phyloP scores from a whole-genome alignment of 2,113 vertebrate species.

The Chascanopsetta lugubris region DNA sequence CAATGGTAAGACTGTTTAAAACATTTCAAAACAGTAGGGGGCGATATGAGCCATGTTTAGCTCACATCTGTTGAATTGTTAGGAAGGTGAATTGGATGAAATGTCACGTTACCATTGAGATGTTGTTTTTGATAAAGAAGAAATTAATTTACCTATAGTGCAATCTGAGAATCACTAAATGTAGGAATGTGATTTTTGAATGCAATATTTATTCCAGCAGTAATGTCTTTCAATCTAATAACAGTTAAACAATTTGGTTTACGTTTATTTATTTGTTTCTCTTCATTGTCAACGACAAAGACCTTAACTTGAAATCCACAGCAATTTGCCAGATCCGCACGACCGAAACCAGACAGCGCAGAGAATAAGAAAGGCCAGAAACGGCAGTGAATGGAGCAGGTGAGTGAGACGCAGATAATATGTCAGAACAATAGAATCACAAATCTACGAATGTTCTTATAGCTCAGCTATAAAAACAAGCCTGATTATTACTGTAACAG shows the following conservation, averaged over 20 bases:
- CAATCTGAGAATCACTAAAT: too few relatives aligned
- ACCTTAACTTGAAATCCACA: constrained; percentile 76
- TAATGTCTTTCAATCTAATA: neutral
- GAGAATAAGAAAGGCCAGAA: constrained; percentile 76
- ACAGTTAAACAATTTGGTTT: neutral
- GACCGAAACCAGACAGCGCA: constrained; percentile 87
- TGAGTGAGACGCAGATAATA: constrained; percentile 38
- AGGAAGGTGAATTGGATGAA: too few relatives aligned
- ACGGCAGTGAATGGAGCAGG: constrained; percentile 60
- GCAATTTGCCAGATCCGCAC: constrained; percentile 96
- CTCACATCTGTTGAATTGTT: too few relatives aligned
- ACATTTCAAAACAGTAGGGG: too few relatives aligned
- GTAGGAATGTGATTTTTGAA: too few relatives aligned
- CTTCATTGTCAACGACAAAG: too few relatives aligned
- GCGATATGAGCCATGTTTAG: too few relatives aligned
- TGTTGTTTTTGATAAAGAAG: too few relatives aligned
- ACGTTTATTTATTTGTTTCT: neutral
- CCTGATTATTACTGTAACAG: constrained; percentile 34
- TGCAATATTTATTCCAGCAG: too few relatives aligned
- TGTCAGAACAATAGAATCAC: neutral
- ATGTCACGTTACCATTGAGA: too few relatives aligned
- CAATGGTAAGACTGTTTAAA: too few relatives aligned
- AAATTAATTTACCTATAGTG: too few relatives aligned
- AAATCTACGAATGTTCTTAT: neutral
- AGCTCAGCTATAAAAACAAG: constrained; percentile 9